phyloP scores from a whole-genome alignment of 1,140 invertebrate genomes.

The Cydia fagiglandana region DNA sequence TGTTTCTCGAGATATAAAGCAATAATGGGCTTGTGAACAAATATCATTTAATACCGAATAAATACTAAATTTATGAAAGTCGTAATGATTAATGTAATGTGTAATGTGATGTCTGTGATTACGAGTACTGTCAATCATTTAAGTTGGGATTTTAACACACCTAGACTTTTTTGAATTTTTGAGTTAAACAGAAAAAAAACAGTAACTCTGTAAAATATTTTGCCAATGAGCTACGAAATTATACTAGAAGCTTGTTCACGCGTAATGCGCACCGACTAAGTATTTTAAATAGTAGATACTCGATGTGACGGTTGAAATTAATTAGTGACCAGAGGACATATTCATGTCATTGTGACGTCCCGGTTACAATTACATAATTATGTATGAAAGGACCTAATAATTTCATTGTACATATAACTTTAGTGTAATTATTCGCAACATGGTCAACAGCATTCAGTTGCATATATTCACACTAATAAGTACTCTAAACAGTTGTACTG shows the following conservation, averaged over 20 bases:
- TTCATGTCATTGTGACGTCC: conserved; percentile 14
- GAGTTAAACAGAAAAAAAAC: no score
- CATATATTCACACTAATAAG: conserved; percentile 29
- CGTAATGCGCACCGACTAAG: not conserved
- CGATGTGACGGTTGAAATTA: conserved; percentile 9
- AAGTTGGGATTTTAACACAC: no score
- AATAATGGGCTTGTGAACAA: no score
- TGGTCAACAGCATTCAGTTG: conserved; percentile 24
- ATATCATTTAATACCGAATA: no score
- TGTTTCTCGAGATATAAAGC: no score
- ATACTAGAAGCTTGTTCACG: not conserved
- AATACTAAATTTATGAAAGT: no score
- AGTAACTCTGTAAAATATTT: not conserved
- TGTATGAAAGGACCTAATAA: conserved; percentile 39
- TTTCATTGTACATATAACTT: conserved; percentile 35
- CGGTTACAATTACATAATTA: conserved; percentile 17
- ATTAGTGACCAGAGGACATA: conserved; percentile 2
- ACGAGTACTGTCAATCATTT: no score
- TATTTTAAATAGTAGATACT: conserved; percentile 16
- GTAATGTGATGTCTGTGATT: no score
- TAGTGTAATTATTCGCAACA: conserved; percentile 21
- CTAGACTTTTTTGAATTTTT: no score
- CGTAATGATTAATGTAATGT: no score
- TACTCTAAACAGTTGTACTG: conserved; percentile 20
- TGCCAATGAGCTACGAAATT: not conserved